phyloP scores from a whole-genome alignment of 2,888 invertebrate genomes.

The Cetonia aurata region DNA sequence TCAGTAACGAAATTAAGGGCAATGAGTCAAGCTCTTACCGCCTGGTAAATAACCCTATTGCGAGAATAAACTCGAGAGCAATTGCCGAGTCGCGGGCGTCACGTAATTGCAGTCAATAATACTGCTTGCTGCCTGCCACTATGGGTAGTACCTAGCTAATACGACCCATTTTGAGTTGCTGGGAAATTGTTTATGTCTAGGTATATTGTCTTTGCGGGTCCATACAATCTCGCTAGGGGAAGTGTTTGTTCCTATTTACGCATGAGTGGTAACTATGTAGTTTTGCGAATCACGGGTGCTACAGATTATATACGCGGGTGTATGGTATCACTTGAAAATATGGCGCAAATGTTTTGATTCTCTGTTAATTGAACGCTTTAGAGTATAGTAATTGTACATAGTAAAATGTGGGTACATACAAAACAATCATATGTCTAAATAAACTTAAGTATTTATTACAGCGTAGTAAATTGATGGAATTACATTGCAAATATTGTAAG shows the following conservation, averaged over 20 bases:
- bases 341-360: constrained; percentile 51
- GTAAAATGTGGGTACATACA: too few species aligned
- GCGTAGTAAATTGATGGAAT: too few species aligned
- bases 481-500: too few species aligned
- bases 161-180: constrained; percentile 49
- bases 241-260: constrained; percentile 53
- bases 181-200: constrained; percentile 48
- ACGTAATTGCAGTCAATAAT: constrained; percentile 60
- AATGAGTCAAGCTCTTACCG: constrained; percentile 59
- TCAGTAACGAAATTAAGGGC: constrained; percentile 45
- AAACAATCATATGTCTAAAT: too few species aligned
- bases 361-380: constrained; percentile 7
- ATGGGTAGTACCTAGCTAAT: constrained; percentile 18
- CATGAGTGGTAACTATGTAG: constrained; percentile 55
- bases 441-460: too few species aligned
- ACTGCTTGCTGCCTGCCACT: constrained; percentile 33
- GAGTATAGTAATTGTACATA: not conserved
- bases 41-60: constrained; percentile 51
- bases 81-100: constrained; percentile 62
- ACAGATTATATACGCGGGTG: constrained; percentile 49
- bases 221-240: constrained; percentile 17
- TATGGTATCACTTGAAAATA: constrained; percentile 59
- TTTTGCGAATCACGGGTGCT: constrained; percentile 44
- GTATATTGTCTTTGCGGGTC: constrained; percentile 24
- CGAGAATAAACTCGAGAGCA: constrained; percentile 62